phyloP scores from a whole-genome alignment of 2,797 vertebrate species.

The Neoniphon sammara region DNA sequence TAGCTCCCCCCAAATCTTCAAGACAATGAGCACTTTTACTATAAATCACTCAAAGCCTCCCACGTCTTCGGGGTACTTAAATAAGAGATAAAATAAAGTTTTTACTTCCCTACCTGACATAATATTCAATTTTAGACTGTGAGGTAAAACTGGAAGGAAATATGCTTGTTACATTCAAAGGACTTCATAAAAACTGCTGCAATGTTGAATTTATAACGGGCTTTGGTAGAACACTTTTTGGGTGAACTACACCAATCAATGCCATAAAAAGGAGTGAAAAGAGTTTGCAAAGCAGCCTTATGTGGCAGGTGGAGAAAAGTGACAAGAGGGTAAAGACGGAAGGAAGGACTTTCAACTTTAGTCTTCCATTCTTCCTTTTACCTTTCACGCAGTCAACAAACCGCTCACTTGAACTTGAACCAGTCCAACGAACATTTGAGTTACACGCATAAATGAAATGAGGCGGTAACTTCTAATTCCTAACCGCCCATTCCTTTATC shows the following conservation, averaged over 20 bases:
- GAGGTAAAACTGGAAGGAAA: conserved; percentile 55
- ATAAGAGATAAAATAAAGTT: conserved; percentile 43
- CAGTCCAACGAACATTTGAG: conserved; percentile 51
- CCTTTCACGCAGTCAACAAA: conserved; percentile 63
- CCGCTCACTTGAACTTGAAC: conserved; percentile 58
- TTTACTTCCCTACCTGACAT: conserved; percentile 59
- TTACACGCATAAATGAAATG: conserved; percentile 17
- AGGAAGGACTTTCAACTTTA: conserved; percentile 57
- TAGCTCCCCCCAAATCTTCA: conserved; percentile 36
- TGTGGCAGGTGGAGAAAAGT: conserved; percentile 44
- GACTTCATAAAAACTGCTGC: conserved; percentile 38
- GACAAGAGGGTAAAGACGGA: conserved; percentile 20
- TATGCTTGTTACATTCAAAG: conserved; percentile 43
- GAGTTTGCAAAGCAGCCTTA: conserved; percentile 63
- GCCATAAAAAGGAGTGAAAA: conserved; percentile 52
- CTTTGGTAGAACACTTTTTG: conserved; percentile 56
- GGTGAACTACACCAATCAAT: conserved; percentile 2
- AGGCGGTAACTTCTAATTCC: conserved; percentile 51
- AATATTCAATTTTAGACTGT: conserved; percentile 54
- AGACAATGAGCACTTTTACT: conserved; percentile 41
- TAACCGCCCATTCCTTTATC: conserved; percentile 52
- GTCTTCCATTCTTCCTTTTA: conserved; percentile 37
- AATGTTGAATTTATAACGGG: conserved; percentile 52
- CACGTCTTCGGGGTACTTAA: conserved; percentile 62
- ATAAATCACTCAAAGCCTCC: conserved; percentile 56